Base-by-base conservation (phyloP, 2,888 invertebrate genomes). In the Muscina levida region DNA sequence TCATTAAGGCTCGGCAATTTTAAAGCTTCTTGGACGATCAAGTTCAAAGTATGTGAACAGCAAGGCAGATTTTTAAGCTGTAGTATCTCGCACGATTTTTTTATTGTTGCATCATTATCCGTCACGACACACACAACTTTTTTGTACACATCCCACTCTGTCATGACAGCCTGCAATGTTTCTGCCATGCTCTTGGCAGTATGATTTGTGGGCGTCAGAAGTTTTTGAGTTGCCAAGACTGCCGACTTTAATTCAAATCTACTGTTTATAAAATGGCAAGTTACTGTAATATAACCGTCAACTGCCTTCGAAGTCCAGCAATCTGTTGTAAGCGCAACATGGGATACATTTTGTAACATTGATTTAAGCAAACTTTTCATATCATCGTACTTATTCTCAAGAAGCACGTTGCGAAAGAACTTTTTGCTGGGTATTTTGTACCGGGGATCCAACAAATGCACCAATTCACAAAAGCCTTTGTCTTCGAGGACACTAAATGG, bases 361-460 rank as follows among this genome's bases (percentile, higher is more conserved):
- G 6, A 6, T 74, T 84, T 73, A 42, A 76, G 82, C 8, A 67
- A 57, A 17, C 11, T 10, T 71, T 67, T 73, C 15, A 31, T 53
- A 8, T 42, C 59, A 1, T 74, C 8, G 48, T 77, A 75, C 22
- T 71, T 42, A 19, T 71, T 48, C 10, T 31, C 42, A 17, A 76
- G 31, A 5, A 31, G 4, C 3, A 31, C 31, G 8, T 31, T 31
- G 3, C 31, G 31, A 31, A 31, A 8, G 31, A 5, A 8, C 8
- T 3, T 31, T 8, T 31, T 31, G 31, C 31, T 31, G 4, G 31
- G 31, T 31, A 31, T 31, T 5, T 31, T 3, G 31, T 31, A 87
- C 11, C 79, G 79, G n/a, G 86, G 85, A 81, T 85, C 85, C 53
- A 87, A 72, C 68, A 77, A 79, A 68, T 84, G 57, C 15, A 62